Evolutionary conservation across 2,888 invertebrate genomes (phyloP), one percentile per base, ranked within the genome.

Genomic region (Sicus ferrugineus): DNA sequence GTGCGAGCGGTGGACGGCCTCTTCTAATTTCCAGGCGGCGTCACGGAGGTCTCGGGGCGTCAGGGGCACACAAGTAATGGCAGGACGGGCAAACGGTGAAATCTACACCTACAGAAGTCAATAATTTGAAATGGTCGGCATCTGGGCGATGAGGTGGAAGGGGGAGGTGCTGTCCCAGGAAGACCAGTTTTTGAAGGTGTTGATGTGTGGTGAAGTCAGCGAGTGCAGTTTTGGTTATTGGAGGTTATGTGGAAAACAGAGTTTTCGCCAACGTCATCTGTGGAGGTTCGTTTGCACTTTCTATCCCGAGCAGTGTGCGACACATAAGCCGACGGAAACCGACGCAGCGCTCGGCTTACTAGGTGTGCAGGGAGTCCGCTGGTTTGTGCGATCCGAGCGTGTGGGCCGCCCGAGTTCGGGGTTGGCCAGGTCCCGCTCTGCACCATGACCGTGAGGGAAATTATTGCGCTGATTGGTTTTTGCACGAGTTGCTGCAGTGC

Each of bases 401-500:
- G n/a, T 30, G 34, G 11, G 7, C n/a, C 9, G 42, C 5, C 38
- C 34, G 38, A 28, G 38, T 30, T 34, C 14, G 46, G 69, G 69
- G 65, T 38, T 59, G 48, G 70, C 42, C 19, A 61, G 66, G 66
- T 54, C 66, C 61, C 61, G 67, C 38, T 71, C 46, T 30, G 56
- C 31, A 72, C 70, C 74, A 73, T 74, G 72, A 73, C 71, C 70
- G 71, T 74, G 72, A 73, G 73, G 75, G 73, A 74, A 76, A 75
- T 76, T 74, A 75, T 74, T 75, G 74, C 73, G 73, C 73, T 76
- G 76, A 76, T 76, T 76, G 76, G 74, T 74, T 75, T 76, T 75
- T 42, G 31, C 31, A 64, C 52, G 61, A 42, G 50, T 52, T 50
- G 64, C 64, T 19, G 31, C 30, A 26, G 26, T 50, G 62, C 62